phyloP scores from a whole-genome alignment of 2,888 invertebrate genomes.

The Didymodactylos carnosus region DNA sequence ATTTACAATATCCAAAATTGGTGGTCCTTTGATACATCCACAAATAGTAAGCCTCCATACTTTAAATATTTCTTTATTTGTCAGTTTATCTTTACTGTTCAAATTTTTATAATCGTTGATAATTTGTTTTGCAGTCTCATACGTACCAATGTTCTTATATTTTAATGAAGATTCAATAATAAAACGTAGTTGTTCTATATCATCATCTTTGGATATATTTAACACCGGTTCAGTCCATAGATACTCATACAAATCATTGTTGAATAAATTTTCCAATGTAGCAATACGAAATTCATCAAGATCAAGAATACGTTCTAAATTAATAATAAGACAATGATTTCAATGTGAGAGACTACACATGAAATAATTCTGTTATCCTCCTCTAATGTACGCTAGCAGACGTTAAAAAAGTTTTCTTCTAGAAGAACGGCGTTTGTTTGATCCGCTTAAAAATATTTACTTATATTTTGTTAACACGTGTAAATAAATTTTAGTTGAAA shows the following conservation, averaged over 20 bases:
- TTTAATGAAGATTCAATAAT: not conserved
- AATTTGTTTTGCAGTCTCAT: not conserved
- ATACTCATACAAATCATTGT: not conserved
- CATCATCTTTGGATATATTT: not conserved
- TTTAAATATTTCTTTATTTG: not conserved
- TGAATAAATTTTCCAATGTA: not conserved
- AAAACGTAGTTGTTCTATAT: not conserved
- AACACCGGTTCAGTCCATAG: not conserved
- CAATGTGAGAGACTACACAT: too few relatives aligned
- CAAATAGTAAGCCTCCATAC: constrained; percentile 1
- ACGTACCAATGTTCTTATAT: not conserved
- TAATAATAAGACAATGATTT: too few relatives aligned
- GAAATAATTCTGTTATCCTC: too few relatives aligned
- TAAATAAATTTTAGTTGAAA: too few relatives aligned
- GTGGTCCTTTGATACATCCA: constrained; percentile 10
- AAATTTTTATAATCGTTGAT: not conserved
- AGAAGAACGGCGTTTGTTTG: too few relatives aligned
- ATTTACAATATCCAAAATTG: constrained; percentile 4
- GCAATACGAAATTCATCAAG: not conserved
- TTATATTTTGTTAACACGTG: too few relatives aligned
- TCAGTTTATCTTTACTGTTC: not conserved
- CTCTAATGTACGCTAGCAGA: too few relatives aligned
- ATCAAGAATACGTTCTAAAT: not conserved
- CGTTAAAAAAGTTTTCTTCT: too few relatives aligned
- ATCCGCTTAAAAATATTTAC: too few relatives aligned